Percentiles rank a stretch among this genome's conserved stretches.
These are phyloP conservation scores for Panthera tigris DNA, from an alignment of 2,113 vertebrate genomes.

Conservation along the genomic window DNA sequence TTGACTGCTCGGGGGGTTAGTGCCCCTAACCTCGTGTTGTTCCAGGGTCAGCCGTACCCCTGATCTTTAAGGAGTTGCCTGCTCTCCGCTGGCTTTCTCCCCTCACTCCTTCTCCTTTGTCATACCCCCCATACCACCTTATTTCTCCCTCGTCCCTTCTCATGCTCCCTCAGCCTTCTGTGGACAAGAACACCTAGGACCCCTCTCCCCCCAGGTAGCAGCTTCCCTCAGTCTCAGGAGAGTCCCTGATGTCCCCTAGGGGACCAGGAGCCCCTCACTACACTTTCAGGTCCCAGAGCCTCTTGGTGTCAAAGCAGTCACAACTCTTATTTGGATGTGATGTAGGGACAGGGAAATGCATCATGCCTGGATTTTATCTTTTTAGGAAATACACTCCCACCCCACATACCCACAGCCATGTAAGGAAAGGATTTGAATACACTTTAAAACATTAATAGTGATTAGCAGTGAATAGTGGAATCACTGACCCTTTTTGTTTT, in stretches of 20 bases:
- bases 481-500: neutral
- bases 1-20: neutral
- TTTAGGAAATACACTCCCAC: neutral
- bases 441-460: neutral
- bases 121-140: accelerated
- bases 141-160: neutral
- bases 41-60: neutral
- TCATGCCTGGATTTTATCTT: neutral
- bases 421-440: neutral
- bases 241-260: accelerated
- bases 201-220: neutral
- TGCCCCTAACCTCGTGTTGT: neutral
- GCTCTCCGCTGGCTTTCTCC: neutral
- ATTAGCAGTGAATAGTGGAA: neutral
- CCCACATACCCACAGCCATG: neutral
- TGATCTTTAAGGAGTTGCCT: neutral
- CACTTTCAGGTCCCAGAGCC: neutral
- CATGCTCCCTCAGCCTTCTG: neutral
- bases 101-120: neutral
- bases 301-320: neutral
- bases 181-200: too few species aligned
- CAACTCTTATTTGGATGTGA: neutral
- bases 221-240: neutral
- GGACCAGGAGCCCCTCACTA: neutral
- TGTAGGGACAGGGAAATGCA: neutral